Conservation (phyloP, 23 tunicate genomes). For the Oikopleura albicans region DNA sequence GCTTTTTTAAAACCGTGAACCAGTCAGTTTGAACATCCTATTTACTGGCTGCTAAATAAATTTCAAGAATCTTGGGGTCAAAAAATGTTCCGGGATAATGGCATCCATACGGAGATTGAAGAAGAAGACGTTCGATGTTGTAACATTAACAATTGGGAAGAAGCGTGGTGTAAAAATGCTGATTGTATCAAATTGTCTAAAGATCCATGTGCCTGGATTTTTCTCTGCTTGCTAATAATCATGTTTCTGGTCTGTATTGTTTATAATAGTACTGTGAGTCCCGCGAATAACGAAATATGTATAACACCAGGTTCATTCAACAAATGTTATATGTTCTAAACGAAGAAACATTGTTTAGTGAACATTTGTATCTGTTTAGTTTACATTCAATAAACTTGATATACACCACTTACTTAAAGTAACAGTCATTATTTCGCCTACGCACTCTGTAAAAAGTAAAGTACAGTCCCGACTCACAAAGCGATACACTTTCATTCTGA, state of each 20-base stretch:
- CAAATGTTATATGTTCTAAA: background rate
- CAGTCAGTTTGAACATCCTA: too few relatives aligned
- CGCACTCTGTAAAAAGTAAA: too few relatives aligned
- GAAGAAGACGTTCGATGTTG: background rate
- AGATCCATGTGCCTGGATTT: background rate
- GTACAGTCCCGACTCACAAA: too few relatives aligned
- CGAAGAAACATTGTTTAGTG: too few relatives aligned
- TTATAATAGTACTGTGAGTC: background rate
- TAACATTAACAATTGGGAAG: background rate
- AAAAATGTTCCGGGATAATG: background rate
- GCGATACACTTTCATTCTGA: too few relatives aligned
- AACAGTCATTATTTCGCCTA: too few relatives aligned
- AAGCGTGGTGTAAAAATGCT: background rate
- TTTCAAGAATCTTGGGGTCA: constrained; percentile 17
- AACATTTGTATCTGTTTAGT: too few relatives aligned
- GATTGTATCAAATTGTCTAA: background rate
- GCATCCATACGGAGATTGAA: background rate
- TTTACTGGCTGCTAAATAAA: background rate
- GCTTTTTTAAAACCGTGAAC: too few relatives aligned
- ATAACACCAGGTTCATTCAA: background rate
- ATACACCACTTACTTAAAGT: too few relatives aligned
- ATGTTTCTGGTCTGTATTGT: background rate
- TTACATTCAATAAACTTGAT: too few relatives aligned
- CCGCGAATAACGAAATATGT: background rate
- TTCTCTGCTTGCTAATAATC: background rate